phyloP scores from a whole-genome alignment of 1,140 invertebrate genomes.

The Sarcophaga bullata region DNA sequence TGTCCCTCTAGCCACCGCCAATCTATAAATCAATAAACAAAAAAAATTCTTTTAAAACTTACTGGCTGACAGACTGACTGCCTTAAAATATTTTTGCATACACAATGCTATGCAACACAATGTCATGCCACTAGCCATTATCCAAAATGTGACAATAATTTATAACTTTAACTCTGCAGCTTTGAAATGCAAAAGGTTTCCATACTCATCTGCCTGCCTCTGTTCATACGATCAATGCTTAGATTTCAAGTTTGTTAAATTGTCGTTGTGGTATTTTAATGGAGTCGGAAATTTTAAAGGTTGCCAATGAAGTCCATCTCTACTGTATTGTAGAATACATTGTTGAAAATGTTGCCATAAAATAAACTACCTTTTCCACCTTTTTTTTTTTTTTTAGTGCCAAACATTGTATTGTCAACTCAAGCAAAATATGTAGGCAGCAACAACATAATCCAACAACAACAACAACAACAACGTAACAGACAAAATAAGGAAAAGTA shows the following conservation, averaged over 20 bases:
- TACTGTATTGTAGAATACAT: slow-evolving; percentile 2
- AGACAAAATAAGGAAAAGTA: neutral
- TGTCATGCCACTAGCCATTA: neutral
- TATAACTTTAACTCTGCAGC: neutral
- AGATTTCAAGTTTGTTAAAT: slow-evolving; percentile 11
- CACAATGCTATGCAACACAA: too few species aligned
- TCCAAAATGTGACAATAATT: neutral
- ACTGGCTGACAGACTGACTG: too few species aligned
- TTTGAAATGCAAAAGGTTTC: neutral
- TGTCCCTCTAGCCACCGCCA: too few species aligned
- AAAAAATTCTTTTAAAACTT: too few species aligned
- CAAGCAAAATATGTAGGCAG: neutral
- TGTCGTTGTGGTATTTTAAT: slow-evolving; percentile 24
- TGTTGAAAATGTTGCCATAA: neutral
- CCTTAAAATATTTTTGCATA: too few species aligned
- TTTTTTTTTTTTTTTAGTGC: too few species aligned
- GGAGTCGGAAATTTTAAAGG: slow-evolving; percentile 19
- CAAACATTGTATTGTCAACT: slow-evolving; percentile 19
- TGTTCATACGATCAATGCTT: neutral
- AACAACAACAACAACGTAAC: neutral
- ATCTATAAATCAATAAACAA: too few species aligned
- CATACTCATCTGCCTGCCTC: neutral
- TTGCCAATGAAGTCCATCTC: neutral
- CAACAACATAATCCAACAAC: neutral
- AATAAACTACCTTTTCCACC: neutral